Conservation (phyloP, 2,113 vertebrate species). For the Fulmarus glacialis region DNA sequence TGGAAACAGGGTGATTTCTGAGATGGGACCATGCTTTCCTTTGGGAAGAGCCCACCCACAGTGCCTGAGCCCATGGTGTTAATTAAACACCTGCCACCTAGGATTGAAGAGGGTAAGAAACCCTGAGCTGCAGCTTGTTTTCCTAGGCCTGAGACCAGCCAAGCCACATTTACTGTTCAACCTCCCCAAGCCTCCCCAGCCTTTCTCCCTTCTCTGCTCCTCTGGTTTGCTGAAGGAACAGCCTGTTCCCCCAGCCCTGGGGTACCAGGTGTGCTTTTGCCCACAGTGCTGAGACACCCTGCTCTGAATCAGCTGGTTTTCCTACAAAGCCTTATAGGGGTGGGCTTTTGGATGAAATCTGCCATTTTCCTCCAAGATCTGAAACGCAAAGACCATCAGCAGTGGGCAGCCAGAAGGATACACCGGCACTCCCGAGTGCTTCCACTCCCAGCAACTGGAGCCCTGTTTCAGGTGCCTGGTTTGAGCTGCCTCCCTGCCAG, state of each 20-base stretch:
- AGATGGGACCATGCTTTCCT: not conserved
- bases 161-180: not conserved
- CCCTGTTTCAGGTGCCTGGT: not conserved
- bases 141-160: not conserved
- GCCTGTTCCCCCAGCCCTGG: not conserved
- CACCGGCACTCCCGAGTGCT: accelerated
- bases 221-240: not conserved
- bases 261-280: accelerated
- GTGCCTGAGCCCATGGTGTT: not conserved
- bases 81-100: not conserved
- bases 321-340: accelerated
- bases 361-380: not conserved
- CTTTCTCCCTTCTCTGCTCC: not conserved
- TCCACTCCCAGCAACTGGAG: accelerated
- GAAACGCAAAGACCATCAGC: not conserved
- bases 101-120: not conserved
- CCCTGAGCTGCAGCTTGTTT: not conserved
- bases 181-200: not conserved
- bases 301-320: not conserved
- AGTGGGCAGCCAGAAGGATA: not conserved
- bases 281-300: not conserved
- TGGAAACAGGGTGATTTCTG: not conserved
- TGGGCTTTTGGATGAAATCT: not conserved
- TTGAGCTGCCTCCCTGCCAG: not conserved
- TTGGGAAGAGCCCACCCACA: not conserved